A percentile compares a stretch with the other conserved stretches of the same genome.
phyloP scores from a whole-genome alignment of 2,797 vertebrate species.

The Poliocrania exsul region DNA sequence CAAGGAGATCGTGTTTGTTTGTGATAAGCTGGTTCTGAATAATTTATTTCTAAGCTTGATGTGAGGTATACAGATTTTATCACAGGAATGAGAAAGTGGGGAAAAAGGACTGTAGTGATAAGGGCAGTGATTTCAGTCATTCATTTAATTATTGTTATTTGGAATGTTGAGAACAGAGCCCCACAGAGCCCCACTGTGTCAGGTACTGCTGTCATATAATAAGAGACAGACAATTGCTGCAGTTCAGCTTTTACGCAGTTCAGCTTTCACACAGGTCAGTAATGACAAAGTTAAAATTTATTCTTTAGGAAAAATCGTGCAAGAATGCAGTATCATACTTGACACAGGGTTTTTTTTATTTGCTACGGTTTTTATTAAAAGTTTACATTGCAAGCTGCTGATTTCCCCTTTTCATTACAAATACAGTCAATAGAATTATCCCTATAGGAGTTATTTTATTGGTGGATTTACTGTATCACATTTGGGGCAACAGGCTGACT shows the following conservation, averaged over 20 bases:
- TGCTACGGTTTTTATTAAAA: background rate
- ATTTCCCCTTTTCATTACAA: background rate
- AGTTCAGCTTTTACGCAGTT: background rate
- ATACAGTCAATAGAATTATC: background rate
- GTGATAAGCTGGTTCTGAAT: slow-evolving; percentile 69
- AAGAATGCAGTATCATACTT: background rate
- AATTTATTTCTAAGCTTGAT: slow-evolving; percentile 66
- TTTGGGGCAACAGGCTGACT: rapidly evolving
- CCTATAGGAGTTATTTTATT: background rate
- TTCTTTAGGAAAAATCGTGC: background rate
- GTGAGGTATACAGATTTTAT: background rate
- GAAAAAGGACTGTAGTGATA: background rate
- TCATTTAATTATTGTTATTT: slow-evolving; percentile 17
- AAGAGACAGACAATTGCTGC: background rate
- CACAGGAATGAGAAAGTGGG: background rate
- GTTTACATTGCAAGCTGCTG: background rate
- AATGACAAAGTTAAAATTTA: background rate
- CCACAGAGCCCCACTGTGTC: background rate
- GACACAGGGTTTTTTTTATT: background rate
- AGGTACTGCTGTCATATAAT: background rate
- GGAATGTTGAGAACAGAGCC: background rate
- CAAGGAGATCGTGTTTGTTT: slow-evolving; percentile 60
- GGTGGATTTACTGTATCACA: background rate
- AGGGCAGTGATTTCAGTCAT: background rate
- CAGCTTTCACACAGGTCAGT: background rate